Conservation (phyloP, 2,888 invertebrate genomes). For the Luffia ferchaultella region DNA sequence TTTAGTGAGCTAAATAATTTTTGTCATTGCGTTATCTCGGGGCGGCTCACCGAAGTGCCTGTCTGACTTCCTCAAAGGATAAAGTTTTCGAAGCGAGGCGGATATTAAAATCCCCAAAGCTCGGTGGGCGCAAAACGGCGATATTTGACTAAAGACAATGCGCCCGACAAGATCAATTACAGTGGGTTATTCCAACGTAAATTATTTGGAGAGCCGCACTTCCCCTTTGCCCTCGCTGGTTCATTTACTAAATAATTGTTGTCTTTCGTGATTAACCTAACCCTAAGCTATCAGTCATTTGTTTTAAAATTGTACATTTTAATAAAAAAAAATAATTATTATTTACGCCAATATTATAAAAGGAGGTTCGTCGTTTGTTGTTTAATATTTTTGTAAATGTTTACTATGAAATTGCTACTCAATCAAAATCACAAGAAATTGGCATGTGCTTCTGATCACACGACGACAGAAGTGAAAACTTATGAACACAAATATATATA, state of each 20-base stretch:
- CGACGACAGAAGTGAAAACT: no score
- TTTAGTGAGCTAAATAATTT: conserved; percentile 17
- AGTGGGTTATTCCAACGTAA: conserved; percentile 1
- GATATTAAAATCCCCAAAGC: conserved; percentile 23
- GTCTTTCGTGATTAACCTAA: neutral
- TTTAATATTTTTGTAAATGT: no score
- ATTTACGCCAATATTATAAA: no score
- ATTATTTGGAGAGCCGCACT: neutral
- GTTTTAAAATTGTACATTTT: no score
- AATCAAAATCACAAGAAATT: no score
- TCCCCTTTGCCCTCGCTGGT: neutral
- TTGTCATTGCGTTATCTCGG: conserved; percentile 18
- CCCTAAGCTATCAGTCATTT: no score
- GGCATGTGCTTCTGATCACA: no score
- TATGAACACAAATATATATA: no score
- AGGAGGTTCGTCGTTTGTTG: no score
- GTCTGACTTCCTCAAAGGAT: conserved; percentile 19
- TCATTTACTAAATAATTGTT: neutral
- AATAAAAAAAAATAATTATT: no score
- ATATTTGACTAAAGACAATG: conserved; percentile 1
- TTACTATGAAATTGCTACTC: no score
- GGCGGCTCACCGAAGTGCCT: conserved; percentile 15
- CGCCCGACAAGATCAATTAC: neutral
- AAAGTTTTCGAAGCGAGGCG: conserved; percentile 27
- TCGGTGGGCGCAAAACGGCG: neutral